Evolutionary conservation across 2,888 invertebrate genomes (phyloP), one percentile per base, ranked within the genome.

Genomic region (Chalcosyrphus nemorum): DNA sequence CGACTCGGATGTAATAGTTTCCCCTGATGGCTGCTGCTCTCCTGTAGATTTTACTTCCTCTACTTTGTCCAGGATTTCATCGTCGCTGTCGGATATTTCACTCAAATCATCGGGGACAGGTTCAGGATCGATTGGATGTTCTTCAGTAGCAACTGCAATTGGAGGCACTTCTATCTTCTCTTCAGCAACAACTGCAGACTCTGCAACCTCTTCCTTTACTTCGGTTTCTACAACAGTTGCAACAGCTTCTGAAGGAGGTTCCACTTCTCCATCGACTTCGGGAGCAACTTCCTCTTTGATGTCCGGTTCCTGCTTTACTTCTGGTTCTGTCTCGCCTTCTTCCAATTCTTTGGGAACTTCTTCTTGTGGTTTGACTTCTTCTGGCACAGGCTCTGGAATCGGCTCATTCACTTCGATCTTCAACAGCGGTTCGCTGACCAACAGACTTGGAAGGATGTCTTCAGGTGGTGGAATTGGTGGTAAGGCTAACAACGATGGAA

Each of bases 1-100:
- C 2, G n/a, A 9, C 0, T 81, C 81, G 9, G n/a, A n/a, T n/a
- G 43, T 45, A n/a, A n/a, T 63, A 4, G 6, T 19, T 9, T 72
- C 82, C 4, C 9, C 38, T 2, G 17, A 1, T 2, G 54, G 32
- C 47, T 47, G 32, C 47, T 47, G 27, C 27, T 70, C 78, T 1
- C 6, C 11, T 11, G 59, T n/a, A 0, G 86, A 41, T 87, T 89
- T 71, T 87, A 89, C 43, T 70, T 88, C 93, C 90, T 96, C 96
- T 88, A 95, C 95, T 91, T 95, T 94, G 86, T 96, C 95, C 3
- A 97, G 93, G 88, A 97, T 96, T 88, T 97, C 97, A 90, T 97
- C 97, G 66, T 96, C 96, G 91, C 97, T 97, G 88, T 97, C 97
- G 89, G 97, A 97, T 81, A 97, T 96, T 91, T 97, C 97, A 90